phyloP scores from a whole-genome alignment of 2,113 vertebrate genomes.

The Petroica traversi region DNA sequence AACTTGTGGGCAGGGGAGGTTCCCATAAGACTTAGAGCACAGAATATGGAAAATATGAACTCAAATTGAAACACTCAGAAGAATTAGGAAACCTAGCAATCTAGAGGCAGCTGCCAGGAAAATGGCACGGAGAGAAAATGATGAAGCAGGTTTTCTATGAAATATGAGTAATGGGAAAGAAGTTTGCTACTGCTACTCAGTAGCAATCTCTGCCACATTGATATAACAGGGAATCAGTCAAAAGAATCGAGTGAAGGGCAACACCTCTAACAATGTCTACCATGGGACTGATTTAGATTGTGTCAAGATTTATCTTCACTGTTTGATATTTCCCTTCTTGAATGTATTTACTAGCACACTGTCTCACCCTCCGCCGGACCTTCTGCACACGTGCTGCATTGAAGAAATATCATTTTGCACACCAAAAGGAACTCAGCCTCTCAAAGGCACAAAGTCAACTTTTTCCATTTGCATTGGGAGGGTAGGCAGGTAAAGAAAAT shows the following conservation, averaged over 20 bases:
- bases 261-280: not conserved
- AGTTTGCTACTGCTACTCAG: not conserved
- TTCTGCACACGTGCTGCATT: not conserved
- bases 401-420: not conserved
- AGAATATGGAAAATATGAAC: not conserved
- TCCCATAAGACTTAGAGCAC: not conserved
- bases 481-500: not conserved
- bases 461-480: not conserved
- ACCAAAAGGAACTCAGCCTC: not conserved
- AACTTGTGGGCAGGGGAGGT: not conserved
- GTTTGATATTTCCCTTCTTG: not conserved
- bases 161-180: not conserved
- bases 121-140: not conserved
- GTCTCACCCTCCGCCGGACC: not conserved
- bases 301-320: not conserved
- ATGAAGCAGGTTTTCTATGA: not conserved
- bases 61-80: not conserved
- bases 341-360: not conserved
- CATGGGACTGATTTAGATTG: not conserved
- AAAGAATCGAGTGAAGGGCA: not conserved
- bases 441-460: not conserved
- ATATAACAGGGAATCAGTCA: not conserved
- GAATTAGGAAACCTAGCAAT: not conserved
- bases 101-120: not conserved
- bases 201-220: not conserved